Base-by-base conservation (phyloP, 2,888 invertebrate species). In the Cyrtodaria siliqua region DNA sequence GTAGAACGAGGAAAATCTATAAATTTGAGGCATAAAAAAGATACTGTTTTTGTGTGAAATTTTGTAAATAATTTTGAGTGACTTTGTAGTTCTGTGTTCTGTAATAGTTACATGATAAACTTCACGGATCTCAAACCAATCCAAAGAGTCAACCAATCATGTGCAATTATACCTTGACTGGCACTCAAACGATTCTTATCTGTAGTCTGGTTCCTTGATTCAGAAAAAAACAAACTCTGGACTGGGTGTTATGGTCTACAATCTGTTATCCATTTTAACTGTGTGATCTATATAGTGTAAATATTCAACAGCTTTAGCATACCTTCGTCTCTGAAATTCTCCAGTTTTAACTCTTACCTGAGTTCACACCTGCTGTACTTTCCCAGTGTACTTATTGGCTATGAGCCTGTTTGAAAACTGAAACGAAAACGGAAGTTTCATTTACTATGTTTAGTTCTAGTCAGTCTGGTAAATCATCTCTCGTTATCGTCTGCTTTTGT, bases 361-460 rank as follows among this genome's bases (percentile, higher is more conserved):
- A 60, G 59, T 44, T 60, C 24, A 23, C 59, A 60, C 59, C 59
- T 60, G 59, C 59, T 24, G 44, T 12, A 33, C 33, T 20, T 44
- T 44, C 44, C n/a, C n/a, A 44, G 44, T 4, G 44, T 44, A 44
- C 44, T 20, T 44, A n/a, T 9, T 75, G 75, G 75, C 75, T 63
- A 33, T 33, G 33, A 63, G 75, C 75, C 75, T 75, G 64, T 47
- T 49, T 52, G 59, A 61, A 44, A 61, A 61, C 62, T 68, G 60
- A 75, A 75, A 68, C 59, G 69, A 59, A 75, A 75, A 62, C 59
- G 69, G 64, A 69, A 69, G 63, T 75, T 69, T 60, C 69, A 69
- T 57, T 75, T 69, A 64, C 69, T 27, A 62, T 67, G 53, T 67
- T 57, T 49, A 29, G 44, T 60, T 57, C 42, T 26, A 33, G 29